Evolutionary conservation across 1,140 invertebrate genomes (phyloP).

Genomic region (Drosophila suzukii): DNA sequence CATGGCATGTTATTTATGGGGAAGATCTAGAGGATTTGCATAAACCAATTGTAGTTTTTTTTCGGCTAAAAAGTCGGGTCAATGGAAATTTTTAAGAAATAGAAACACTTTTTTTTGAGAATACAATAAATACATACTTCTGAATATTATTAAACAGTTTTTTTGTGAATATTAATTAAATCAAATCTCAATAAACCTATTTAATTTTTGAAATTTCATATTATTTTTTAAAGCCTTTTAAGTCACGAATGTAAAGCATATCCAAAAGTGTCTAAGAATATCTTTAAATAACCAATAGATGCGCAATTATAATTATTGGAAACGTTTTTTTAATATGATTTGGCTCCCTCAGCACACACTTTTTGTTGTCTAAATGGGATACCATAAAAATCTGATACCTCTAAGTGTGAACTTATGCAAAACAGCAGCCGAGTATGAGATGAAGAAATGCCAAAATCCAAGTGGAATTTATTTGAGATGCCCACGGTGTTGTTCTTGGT

Average conservation of each 20-base stretch:
- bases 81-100: not conserved
- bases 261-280: not conserved
- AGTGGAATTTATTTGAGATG: conserved; percentile 47
- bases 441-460: conserved; percentile 34
- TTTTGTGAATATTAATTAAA: no score
- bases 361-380: conserved; percentile 17
- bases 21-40: conserved; percentile 35
- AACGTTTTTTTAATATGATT: conserved; percentile 32
- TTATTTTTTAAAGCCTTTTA: no score
- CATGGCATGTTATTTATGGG: conserved; percentile 18
- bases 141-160: no score
- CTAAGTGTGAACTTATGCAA: conserved; percentile 64
- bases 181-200: no score
- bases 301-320: conserved; percentile 2
- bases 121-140: no score
- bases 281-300: not conserved
- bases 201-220: no score
- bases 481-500: conserved; percentile 8
- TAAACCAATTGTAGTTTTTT: conserved; percentile 23
- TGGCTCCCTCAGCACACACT: conserved; percentile 27
- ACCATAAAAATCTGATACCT: conserved; percentile 36
- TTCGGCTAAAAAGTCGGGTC: not conserved
- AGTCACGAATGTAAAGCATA: no score
- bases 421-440: conserved; percentile 38
- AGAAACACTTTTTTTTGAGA: not conserved